A percentile compares a stretch with the other conserved stretches of the same genome.
phyloP scores from a whole-genome alignment of 2,888 invertebrate species.

The Octodonta nipae region DNA sequence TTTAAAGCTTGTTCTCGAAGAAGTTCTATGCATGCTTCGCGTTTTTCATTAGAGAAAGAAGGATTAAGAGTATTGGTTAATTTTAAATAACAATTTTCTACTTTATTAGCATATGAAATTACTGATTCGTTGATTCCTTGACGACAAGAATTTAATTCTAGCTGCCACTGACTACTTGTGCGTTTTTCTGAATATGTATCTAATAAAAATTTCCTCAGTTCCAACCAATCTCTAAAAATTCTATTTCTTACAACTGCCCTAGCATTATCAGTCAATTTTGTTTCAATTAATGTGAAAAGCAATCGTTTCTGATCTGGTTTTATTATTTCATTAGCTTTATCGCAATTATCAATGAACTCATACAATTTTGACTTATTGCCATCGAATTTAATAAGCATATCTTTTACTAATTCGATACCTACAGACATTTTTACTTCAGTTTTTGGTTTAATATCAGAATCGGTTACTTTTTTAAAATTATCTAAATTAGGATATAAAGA shows the following conservation, averaged over 20 bases:
- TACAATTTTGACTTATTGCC: slow-evolving; percentile 11
- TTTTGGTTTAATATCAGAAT: too few relatives aligned
- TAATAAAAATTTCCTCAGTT: slow-evolving; percentile 8
- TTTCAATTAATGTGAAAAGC: slow-evolving; percentile 15
- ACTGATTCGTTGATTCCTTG: slow-evolving; percentile 18
- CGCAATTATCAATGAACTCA: slow-evolving; percentile 9
- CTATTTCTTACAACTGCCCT: slow-evolving; percentile 16
- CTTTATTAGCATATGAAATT: slow-evolving; percentile 17
- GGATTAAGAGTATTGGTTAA: slow-evolving; percentile 15
- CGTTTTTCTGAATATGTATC: slow-evolving; percentile 17
- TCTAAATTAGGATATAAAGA: too few relatives aligned
- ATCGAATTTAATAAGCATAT: slow-evolving; percentile 12
- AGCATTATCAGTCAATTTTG: slow-evolving; percentile 17
- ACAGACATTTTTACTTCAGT: too few relatives aligned
- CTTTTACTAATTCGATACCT: slow-evolving; percentile 9
- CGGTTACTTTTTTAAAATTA: too few relatives aligned
- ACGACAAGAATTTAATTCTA: slow-evolving; percentile 20
- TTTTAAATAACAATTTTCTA: slow-evolving; percentile 22
- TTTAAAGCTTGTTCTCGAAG: slow-evolving; percentile 8
- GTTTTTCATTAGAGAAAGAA: not conserved
- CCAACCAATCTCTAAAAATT: slow-evolving; percentile 13
- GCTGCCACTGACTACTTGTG: slow-evolving; percentile 21
- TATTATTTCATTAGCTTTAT: slow-evolving; percentile 11
- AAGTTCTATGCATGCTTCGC: slow-evolving; percentile 2
- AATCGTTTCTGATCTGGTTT: slow-evolving; percentile 7